Base-by-base conservation (phyloP, 2,113 vertebrate species). In the Hystrix cristata region DNA sequence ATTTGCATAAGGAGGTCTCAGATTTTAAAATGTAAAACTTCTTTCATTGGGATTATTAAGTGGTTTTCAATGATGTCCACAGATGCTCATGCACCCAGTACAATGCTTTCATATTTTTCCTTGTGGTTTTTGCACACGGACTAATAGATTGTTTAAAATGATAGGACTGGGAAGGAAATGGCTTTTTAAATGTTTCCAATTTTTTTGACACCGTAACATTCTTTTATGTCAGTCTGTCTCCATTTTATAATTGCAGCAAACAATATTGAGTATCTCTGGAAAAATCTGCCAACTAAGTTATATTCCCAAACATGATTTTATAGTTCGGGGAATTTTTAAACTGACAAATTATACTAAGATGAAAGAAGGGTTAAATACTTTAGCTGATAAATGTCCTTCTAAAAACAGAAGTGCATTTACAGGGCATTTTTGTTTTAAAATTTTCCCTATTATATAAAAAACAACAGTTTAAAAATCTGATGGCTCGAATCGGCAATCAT, bases 1-100 rank as follows among this genome's bases (percentile, higher is more conserved):
- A 98, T 98, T 98, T 98, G 97, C 98, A 98, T 98, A 98, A 98
- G 96, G 98, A 97, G 97, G 98, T 98, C 97, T 98, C 88, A 84
- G 91, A 96, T 98, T 98, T 98, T 98, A 96, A 98, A 98, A 98
- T 98, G 97, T 96, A 97, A 88, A 96, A 96, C 97, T 98, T 98
- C 98, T 98, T 98, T 98, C 98, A 89, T 0, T 98, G 98, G 97
- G 98, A 97, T 83, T 98, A 97, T 95, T 92, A 90, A 0, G 0
- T 84, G 55, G 83, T 93, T 98, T 96, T 98, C 10, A 15, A 53
- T 91, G 96, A 96, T 97, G 96, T 94, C 96, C 97, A 51, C 95
- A 93, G 95, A 97, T 98, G 97, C 98, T 98, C 98, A 96, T 84
- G 96, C 85, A 95, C 85, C 94, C 94, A 97, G 97, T 79, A 82